Conservation (phyloP, 2,888 invertebrate genomes). For the Drosophila siamana region DNA sequence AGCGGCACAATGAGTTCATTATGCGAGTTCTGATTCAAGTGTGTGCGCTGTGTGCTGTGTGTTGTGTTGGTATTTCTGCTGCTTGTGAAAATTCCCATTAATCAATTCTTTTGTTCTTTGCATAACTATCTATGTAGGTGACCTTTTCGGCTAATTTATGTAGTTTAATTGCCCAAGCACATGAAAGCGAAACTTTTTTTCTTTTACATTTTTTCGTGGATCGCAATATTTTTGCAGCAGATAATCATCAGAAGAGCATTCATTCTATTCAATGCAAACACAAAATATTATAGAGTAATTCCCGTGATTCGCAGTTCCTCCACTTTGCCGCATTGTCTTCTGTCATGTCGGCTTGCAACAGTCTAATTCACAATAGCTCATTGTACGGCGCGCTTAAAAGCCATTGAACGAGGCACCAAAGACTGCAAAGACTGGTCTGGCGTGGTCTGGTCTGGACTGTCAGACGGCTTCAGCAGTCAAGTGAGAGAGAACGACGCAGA, state of each 20-base stretch:
- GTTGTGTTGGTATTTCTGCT: conserved; percentile 8
- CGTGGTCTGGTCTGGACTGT: conserved; percentile 5
- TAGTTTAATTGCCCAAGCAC: conserved; percentile 50
- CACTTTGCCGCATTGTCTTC: conserved; percentile 38
- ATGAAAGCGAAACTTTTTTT: conserved; percentile 38
- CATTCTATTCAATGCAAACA: conserved; percentile 1
- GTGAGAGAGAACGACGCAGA: neutral
- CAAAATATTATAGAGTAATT: conserved; percentile 6
- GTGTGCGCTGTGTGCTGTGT: conserved; percentile 14
- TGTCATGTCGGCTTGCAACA: conserved; percentile 50
- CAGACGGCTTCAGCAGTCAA: conserved; percentile 40
- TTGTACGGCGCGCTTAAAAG: conserved; percentile 32
- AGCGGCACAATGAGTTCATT: conserved; percentile 66
- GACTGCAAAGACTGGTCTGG: conserved; percentile 6
- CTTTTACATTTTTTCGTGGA: neutral
- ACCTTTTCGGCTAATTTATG: conserved; percentile 67
- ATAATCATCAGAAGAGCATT: conserved; percentile 12
- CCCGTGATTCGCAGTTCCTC: conserved; percentile 16
- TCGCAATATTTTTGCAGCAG: neutral
- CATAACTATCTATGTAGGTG: conserved; percentile 71
- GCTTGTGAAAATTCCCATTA: conserved; percentile 70
- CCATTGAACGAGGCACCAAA: conserved; percentile 20
- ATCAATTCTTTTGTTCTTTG: conserved; percentile 77
- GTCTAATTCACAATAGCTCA: conserved; percentile 61
- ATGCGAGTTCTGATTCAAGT: conserved; percentile 50